A percentile compares a stretch with the other conserved stretches of the same genome.
Evolutionary conservation across 2,797 vertebrate species (phyloP).

Genomic region (Megalops cyprinoides): DNA sequence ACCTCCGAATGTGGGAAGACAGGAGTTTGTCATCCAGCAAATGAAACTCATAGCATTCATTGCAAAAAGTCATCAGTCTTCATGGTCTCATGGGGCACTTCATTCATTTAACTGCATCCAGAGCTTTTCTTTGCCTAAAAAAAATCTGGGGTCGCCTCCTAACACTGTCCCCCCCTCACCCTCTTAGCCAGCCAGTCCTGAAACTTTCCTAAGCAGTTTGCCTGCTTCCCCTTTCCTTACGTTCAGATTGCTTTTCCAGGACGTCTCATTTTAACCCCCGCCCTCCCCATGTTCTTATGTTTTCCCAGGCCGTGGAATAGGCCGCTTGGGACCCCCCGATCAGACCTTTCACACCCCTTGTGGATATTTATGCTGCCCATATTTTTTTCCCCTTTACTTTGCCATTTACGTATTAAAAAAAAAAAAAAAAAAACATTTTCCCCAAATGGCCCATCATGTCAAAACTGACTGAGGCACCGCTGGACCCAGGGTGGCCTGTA

Average conservation of each 20-base stretch:
- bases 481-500: background rate
- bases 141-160: no score
- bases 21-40: no score
- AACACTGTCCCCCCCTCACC: background rate
- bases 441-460: background rate
- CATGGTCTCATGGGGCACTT: no score
- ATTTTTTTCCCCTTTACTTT: background rate
- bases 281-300: background rate
- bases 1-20: no score
- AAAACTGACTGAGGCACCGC: background rate
- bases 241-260: conserved; percentile 24
- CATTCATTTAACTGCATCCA: no score
- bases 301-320: conserved; percentile 29
- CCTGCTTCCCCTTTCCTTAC: background rate
- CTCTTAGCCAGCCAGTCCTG: no score
- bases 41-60: no score
- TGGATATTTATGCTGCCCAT: background rate
- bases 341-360: conserved; percentile 24
- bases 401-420: background rate
- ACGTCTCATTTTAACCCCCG: background rate
- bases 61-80: no score
- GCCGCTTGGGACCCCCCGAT: background rate
- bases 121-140: no score
- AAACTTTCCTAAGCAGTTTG: no score
- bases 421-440: background rate